Evolutionary conservation across 2,113 vertebrate species (phyloP), one percentile per base, ranked within the genome.

Genomic region (Hydrochoerus hydrochaeris): DNA sequence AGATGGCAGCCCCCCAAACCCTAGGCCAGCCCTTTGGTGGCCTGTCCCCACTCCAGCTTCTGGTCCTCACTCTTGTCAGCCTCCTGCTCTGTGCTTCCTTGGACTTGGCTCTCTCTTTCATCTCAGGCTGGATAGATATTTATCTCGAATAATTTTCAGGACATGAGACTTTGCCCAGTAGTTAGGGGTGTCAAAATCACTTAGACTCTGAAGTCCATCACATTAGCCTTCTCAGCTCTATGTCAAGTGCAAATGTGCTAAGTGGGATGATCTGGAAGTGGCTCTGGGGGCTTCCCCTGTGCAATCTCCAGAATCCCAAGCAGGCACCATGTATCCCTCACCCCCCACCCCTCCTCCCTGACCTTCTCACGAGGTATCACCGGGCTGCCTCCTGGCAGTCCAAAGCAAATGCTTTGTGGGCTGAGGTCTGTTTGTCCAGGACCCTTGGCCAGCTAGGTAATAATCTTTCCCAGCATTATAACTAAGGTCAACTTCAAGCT

Each of bases 191-290:
- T 91, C 96, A 95, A 17, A 83, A 85, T 54, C 83, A 93, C 87
- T 84, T 58, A 93, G 10, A 4, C 62, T 63, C 93, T 41, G 22
- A 9, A 83, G 30, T 46, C 90, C 77, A 54, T 46, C 87, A 71
- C 83, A 38, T 63, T 26, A 71, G 87, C 71, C 13, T 75, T 75
- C 63, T 80, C 30, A 26, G 65, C 30, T 86, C 65, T 20, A 19
- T 38, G 84, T 54, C 96, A 91, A 94, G 90, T 85, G 62, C 49
- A 84, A 78, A 95, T 77, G 22, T n/a, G 93, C 8, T 63, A 83
- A 84, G 38, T n/a, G 28, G 85, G 92, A 38, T 49, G 26, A 49
- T 44, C 65, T 5, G n/a, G 67, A 57, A 30, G 69, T 13, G 44
- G 28, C n/a, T 44, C 41, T 1, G 0, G 44, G 28, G 87, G n/a